phyloP scores from a whole-genome alignment of 2,113 vertebrate genomes.

The Sapajus apella region DNA sequence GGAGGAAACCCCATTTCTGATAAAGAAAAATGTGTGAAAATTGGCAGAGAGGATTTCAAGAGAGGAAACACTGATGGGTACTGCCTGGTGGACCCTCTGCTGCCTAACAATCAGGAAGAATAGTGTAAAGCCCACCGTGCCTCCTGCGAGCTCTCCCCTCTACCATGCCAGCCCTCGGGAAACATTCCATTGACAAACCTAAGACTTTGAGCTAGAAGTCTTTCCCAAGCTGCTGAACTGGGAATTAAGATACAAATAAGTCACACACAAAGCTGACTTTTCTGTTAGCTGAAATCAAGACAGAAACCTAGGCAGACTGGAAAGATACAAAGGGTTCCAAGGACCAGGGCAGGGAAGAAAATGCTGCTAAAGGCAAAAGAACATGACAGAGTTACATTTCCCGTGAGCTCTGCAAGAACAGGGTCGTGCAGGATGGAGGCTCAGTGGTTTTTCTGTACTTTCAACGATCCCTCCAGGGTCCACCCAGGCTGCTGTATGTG shows the following conservation, averaged over 20 bases:
- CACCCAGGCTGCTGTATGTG: too few species aligned
- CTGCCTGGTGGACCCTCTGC: neutral
- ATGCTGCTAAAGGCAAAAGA: neutral
- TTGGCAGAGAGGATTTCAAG: neutral
- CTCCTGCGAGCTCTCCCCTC: neutral
- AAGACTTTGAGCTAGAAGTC: neutral
- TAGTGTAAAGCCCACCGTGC: fast-evolving
- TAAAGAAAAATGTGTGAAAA: neutral
- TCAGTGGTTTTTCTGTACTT: fast-evolving
- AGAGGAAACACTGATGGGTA: neutral
- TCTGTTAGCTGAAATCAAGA: neutral
- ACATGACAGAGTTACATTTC: fast-evolving
- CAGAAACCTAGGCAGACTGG: neutral
- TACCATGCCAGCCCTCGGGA: too few species aligned
- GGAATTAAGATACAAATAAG: neutral
- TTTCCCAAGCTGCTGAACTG: neutral
- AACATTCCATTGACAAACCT: neutral
- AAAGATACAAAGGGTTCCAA: neutral
- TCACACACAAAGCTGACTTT: neutral
- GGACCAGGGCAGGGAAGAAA: neutral
- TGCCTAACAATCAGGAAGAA: neutral
- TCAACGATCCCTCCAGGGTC: neutral
- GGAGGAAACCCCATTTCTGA: neutral
- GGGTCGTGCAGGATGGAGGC: fast-evolving
- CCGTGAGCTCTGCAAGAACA: neutral